These are phyloP conservation scores for Macroglossus sobrinus DNA, from an alignment of 2,113 vertebrate genomes.

Conservation along the genomic window DNA sequence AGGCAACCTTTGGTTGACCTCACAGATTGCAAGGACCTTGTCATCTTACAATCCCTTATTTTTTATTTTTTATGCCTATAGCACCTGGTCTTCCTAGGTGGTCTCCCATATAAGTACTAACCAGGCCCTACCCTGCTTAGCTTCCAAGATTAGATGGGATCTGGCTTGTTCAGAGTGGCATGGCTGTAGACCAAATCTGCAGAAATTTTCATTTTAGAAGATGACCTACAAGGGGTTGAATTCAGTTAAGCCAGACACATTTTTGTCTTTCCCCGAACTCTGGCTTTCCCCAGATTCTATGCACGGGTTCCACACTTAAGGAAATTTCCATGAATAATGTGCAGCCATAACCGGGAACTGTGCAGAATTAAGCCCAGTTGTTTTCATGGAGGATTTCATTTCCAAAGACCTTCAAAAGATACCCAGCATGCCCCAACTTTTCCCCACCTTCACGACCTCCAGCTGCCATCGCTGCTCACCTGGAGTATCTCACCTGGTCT, in stretches of 20 bases:
- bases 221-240: not conserved
- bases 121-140: no score
- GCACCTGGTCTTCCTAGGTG: no score
- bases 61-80: no score
- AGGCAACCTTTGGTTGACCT: no score
- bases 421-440: not conserved
- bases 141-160: no score
- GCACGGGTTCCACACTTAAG: not conserved
- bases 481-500: not conserved
- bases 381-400: not conserved
- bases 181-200: not conserved
- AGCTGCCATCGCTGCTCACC: rapidly evolving
- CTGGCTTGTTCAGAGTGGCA: no score
- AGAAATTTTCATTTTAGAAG: not conserved
- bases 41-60: no score
- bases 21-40: no score
- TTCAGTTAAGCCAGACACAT: not conserved
- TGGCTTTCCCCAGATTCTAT: not conserved
- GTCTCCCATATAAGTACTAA: no score
- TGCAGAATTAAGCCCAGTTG: not conserved
- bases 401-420: not conserved
- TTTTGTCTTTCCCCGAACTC: not conserved
- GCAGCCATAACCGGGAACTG: rapidly evolving
- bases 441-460: not conserved
- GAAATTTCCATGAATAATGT: not conserved